These are phyloP conservation scores for Chrysotoxum bicinctum DNA, from an alignment of 2,888 invertebrate species.

Conservation along the genomic window DNA sequence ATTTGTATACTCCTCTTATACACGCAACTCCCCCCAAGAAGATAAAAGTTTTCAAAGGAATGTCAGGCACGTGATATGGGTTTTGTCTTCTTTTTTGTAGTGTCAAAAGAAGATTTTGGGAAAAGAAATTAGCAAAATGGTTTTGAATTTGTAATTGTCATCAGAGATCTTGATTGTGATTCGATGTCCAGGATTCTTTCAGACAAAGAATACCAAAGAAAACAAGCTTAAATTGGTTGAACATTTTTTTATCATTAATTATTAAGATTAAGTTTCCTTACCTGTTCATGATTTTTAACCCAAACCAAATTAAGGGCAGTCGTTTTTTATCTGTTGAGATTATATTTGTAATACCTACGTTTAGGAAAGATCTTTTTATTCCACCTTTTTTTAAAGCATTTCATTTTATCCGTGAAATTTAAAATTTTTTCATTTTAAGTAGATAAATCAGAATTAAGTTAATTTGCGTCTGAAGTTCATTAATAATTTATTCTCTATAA, in stretches of 20 bases:
- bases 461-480: too few relatives aligned
- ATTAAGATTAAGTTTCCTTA: neutral
- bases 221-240: neutral
- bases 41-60: neutral
- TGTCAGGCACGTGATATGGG: constrained; percentile 15
- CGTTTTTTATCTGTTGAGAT: too few relatives aligned
- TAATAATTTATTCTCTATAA: too few relatives aligned
- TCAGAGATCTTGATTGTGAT: constrained; percentile 20
- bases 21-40: neutral
- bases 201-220: neutral
- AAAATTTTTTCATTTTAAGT: too few relatives aligned
- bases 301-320: neutral
- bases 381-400: too few relatives aligned
- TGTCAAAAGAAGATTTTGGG: constrained; percentile 4
- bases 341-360: too few relatives aligned
- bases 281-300: neutral
- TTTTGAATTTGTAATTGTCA: constrained; percentile 26
- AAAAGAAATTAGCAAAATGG: constrained; percentile 18
- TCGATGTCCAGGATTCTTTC: neutral
- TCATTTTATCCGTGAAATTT: too few relatives aligned
- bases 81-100: neutral
- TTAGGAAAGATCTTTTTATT: too few relatives aligned
- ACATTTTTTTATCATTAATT: neutral
- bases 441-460: too few relatives aligned
- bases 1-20: neutral